Percentiles rank a stretch among this genome's conserved stretches.
Evolutionary conservation across 92 coral and sea anemone species (phyloP).

Genomic region (Hydrozoanthus gracilis): DNA sequence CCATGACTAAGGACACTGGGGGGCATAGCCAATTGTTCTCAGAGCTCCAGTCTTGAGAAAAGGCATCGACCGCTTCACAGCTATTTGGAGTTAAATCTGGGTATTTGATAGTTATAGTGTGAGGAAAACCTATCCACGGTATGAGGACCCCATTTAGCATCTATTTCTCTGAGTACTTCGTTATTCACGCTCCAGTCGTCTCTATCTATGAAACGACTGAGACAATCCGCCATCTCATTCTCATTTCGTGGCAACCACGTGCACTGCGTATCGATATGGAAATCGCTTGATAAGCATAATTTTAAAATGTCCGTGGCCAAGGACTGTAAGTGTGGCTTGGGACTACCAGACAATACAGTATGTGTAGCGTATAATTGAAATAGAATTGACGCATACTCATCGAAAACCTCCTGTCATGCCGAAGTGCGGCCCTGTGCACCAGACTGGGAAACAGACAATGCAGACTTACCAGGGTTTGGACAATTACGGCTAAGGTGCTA

Average conservation of each 20-base stretch:
- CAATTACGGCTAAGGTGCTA: neutral
- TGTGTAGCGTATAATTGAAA: constrained; percentile 7
- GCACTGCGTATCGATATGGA: constrained; percentile 4
- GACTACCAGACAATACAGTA: constrained; percentile 6
- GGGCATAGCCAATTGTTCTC: constrained; percentile 28
- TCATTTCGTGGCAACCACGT: constrained; percentile 9
- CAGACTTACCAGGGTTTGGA: neutral
- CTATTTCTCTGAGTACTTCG: neutral
- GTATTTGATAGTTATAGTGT: constrained; percentile 10
- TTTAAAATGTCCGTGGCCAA: constrained; percentile 11
- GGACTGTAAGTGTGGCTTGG: constrained; percentile 23
- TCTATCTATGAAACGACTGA: constrained; percentile 5
- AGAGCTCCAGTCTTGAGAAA: constrained; percentile 26
- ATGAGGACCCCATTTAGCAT: constrained; percentile 15
- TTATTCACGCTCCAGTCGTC: constrained; percentile 6
- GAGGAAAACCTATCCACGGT: constrained; percentile 20
- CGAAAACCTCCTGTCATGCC: neutral
- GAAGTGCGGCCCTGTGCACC: neutral
- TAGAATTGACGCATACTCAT: neutral
- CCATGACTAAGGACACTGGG: constrained; percentile 12
- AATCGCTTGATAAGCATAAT: neutral
- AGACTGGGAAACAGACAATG: neutral
- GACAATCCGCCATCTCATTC: constrained; percentile 9
- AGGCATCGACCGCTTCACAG: neutral
- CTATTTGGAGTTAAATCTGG: constrained; percentile 19